Percentiles rank a stretch among this genome's conserved stretches.
Conservation (phyloP, 2,888 invertebrate species). For the Aromia moschata region DNA sequence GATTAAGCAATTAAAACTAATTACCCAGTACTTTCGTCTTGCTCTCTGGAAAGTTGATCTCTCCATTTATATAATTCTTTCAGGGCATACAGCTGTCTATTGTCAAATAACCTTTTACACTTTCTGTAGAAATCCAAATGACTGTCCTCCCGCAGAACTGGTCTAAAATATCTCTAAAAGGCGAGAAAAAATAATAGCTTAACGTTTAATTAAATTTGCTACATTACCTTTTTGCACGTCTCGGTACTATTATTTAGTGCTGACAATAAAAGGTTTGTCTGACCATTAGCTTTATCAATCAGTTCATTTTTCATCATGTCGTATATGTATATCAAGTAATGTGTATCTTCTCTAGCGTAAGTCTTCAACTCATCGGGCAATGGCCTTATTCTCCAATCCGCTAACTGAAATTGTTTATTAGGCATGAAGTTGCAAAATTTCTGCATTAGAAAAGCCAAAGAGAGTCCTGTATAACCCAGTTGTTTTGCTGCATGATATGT, state of each 20-base stretch:
- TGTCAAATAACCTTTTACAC: slow-evolving; percentile 83
- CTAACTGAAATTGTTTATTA: slow-evolving; percentile 92
- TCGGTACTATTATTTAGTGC: slow-evolving; percentile 80
- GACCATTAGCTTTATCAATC: slow-evolving; percentile 70
- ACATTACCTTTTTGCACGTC: slow-evolving; percentile 73
- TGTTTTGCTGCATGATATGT: slow-evolving; percentile 88
- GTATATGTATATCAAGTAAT: slow-evolving; percentile 91
- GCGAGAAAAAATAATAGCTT: slow-evolving; percentile 14
- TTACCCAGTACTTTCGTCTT: slow-evolving; percentile 90
- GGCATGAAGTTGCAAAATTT: slow-evolving; percentile 80
- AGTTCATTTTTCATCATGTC: slow-evolving; percentile 81
- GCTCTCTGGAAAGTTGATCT: slow-evolving; percentile 80
- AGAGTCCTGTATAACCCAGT: slow-evolving; percentile 75
- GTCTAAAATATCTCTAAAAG: slow-evolving; percentile 81
- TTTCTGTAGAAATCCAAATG: slow-evolving; percentile 81
- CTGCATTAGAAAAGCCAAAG: slow-evolving; percentile 81
- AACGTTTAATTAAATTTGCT: slow-evolving; percentile 1
- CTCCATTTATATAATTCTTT: slow-evolving; percentile 88
- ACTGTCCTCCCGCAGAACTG: slow-evolving; percentile 72
- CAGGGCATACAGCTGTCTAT: slow-evolving; percentile 84
- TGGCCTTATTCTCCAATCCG: slow-evolving; percentile 95
- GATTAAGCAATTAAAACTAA: slow-evolving; percentile 39
- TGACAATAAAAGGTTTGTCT: slow-evolving; percentile 70
- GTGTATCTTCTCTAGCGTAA: slow-evolving; percentile 95
- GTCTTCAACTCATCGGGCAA: slow-evolving; percentile 79